Evolutionary conservation across 2,113 vertebrate genomes (phyloP).

Genomic region (Procapra przewalskii): DNA sequence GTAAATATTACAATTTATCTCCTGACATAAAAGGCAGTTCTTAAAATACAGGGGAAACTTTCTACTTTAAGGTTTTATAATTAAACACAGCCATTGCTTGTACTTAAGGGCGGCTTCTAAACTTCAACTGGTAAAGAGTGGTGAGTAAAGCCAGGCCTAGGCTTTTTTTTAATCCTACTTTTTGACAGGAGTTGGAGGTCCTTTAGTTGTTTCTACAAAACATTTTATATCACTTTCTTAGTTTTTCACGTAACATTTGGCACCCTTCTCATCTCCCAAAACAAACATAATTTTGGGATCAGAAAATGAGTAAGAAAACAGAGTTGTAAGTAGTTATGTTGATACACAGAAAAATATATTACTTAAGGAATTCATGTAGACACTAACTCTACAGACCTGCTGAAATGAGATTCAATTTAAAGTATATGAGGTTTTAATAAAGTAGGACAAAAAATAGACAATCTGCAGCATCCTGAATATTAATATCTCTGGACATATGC

Average conservation of each 20-base stretch:
- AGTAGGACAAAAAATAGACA: background rate
- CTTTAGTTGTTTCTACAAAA: background rate
- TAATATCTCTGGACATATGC: background rate
- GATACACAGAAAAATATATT: background rate
- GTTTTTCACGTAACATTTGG: background rate
- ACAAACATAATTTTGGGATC: background rate
- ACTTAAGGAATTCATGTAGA: background rate
- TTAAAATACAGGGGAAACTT: background rate
- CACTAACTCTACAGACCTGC: background rate
- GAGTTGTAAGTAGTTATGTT: background rate
- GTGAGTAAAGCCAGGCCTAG: background rate
- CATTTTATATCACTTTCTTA: background rate
- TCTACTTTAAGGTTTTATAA: background rate
- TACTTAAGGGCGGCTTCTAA: background rate
- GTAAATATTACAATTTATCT: background rate
- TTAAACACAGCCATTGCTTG: background rate
- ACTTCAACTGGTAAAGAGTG: background rate
- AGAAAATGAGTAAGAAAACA: background rate
- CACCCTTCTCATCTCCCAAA: background rate
- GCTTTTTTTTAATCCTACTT: background rate
- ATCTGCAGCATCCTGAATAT: background rate
- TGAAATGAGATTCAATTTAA: background rate
- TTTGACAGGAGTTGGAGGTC: background rate
- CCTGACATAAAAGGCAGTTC: background rate
- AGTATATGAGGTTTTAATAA: background rate